A percentile compares a stretch with the other conserved stretches of the same genome.
These are phyloP conservation scores for Drosophila subsilvestris DNA, from an alignment of 2,888 invertebrate species.

Conservation along the genomic window DNA sequence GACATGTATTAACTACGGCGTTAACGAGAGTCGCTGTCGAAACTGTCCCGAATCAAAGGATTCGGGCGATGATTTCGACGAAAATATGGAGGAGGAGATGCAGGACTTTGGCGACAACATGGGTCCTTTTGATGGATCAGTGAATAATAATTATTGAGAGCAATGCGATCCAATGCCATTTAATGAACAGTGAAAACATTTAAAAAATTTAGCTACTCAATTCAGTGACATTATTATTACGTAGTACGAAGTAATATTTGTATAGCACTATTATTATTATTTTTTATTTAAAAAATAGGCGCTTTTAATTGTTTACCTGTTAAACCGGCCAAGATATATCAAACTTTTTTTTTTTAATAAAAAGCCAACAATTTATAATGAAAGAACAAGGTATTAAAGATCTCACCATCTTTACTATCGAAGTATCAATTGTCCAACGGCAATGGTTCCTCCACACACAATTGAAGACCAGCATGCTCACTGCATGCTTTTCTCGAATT, in stretches of 20 bases:
- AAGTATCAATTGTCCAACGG: neutral
- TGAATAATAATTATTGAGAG: slow-evolving; percentile 79
- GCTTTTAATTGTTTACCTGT: slow-evolving; percentile 60
- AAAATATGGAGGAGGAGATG: slow-evolving; percentile 81
- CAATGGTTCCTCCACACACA: no score
- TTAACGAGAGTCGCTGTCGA: slow-evolving; percentile 91
- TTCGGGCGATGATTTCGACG: slow-evolving; percentile 84
- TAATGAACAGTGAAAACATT: slow-evolving; percentile 52
- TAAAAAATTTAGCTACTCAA: slow-evolving; percentile 75
- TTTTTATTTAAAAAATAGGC: slow-evolving; percentile 51
- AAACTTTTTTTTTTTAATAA: neutral
- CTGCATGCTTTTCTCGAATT: no score
- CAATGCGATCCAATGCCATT: slow-evolving; percentile 65
- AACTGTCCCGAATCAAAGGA: slow-evolving; percentile 88
- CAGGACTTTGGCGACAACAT: slow-evolving; percentile 87
- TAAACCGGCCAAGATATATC: slow-evolving; percentile 46
- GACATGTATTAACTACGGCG: slow-evolving; percentile 94
- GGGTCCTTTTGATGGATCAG: slow-evolving; percentile 84
- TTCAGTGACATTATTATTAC: slow-evolving; percentile 78
- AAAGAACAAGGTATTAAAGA: neutral
- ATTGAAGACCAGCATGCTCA: no score
- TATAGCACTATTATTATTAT: slow-evolving; percentile 76
- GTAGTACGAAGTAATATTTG: slow-evolving; percentile 77
- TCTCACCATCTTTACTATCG: neutral
- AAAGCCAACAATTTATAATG: neutral